A percentile compares a stretch with the other conserved stretches of the same genome.
Conservation (phyloP, 2,888 invertebrate species). For the Clistopyga incitator region DNA sequence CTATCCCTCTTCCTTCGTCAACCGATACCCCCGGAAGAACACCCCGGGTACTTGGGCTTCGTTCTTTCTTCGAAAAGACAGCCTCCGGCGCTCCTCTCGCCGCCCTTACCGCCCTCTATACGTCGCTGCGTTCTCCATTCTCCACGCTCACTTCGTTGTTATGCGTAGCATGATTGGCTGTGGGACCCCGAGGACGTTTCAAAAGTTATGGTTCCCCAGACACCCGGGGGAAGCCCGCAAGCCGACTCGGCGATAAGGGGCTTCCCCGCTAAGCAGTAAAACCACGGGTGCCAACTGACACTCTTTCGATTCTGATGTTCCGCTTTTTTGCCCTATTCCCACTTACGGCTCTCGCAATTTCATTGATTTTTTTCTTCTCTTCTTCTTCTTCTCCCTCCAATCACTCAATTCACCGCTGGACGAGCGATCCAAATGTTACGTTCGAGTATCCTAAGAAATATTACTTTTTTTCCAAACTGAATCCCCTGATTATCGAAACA, state of each 20-base stretch:
- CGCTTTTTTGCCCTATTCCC: background rate
- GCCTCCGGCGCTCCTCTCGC: constrained; percentile 8
- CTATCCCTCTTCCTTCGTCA: constrained; percentile 27
- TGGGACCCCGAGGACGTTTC: constrained; percentile 60
- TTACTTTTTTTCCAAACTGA: too few species aligned
- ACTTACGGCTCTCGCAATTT: constrained; percentile 8
- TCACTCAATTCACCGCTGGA: background rate
- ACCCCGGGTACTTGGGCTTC: constrained; percentile 13
- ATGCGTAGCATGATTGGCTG: constrained; percentile 70
- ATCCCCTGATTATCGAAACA: too few species aligned
- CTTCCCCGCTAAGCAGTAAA: constrained; percentile 29
- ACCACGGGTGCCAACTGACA: constrained; percentile 30
- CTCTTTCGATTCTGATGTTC: constrained; percentile 38
- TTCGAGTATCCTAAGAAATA: background rate
- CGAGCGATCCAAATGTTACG: background rate
- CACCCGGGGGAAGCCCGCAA: constrained; percentile 36
- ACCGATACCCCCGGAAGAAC: background rate
- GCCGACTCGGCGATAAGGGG: constrained; percentile 37
- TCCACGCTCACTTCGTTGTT: constrained; percentile 66
- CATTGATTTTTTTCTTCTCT: background rate
- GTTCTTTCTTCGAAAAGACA: constrained; percentile 11
- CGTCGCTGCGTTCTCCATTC: constrained; percentile 1
- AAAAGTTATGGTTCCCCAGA: constrained; percentile 61
- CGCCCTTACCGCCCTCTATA: background rate
- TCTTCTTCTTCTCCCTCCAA: background rate